Base-by-base conservation (phyloP, 2,797 vertebrate genomes). In the Kryptolebias ocellatus region DNA sequence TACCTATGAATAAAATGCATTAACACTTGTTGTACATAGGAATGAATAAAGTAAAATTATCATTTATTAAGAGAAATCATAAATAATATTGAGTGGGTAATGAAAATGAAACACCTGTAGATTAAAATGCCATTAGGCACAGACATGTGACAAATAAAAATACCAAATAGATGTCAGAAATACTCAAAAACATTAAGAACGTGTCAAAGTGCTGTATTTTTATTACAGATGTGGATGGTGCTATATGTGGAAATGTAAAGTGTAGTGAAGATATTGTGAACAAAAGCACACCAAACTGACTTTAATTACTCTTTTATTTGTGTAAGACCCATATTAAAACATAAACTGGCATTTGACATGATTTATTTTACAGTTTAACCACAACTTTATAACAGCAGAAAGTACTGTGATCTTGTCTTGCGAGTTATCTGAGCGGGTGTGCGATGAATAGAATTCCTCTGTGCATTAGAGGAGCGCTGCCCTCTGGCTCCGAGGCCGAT, bases 401-500 rank as follows among this genome's bases (percentile, higher is more conserved):
- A n/a, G 27, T 45, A 47, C 27, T 64, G 54, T 16, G 20, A 47
- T 10, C 18, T 56, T 56, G 27, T 37, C 63, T 64, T 12, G 12
- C 49, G 44, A 42, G 1, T 53, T 42, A 54, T 68, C 50, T 83
- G 18, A 74, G 70, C 47, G 18, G 64, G 6, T 27, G 47, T 39
- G 47, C 34, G 59, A 63, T 79, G 70, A 83, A 79, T 60, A 78
- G 62, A 79, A 82, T 76, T 74, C 71, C 74, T 72, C n/a, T 28
- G n/a, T 47, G 44, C 70, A 50, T 81, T 62, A 67, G 37, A 14
- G 54, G 42, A 54, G 44, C 27, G 56, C 54, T 53, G 76, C 69
- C 79, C 75, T 52, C 70, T 34, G 73, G 79, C 64, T 80, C 67
- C 78, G 55, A 81, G 82, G 76, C 76, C 1, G 63, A 76, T 87